These are phyloP conservation scores for Uloborus diversus DNA, from an alignment of 1,140 invertebrate species.

Conservation along the genomic window DNA sequence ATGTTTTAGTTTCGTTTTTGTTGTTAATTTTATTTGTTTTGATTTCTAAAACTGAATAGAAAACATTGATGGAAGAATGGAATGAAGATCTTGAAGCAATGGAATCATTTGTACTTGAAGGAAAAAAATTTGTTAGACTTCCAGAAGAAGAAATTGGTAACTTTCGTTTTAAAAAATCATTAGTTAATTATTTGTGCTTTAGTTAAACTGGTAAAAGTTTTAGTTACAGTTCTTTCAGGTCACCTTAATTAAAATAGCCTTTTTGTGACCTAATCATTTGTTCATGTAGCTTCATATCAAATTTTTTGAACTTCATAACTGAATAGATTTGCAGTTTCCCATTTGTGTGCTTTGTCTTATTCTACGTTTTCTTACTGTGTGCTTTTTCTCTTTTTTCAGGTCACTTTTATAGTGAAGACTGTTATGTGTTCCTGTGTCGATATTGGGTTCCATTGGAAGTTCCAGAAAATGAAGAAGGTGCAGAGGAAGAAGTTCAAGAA, in stretches of 20 bases:
- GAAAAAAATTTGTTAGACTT: constrained; percentile 94
- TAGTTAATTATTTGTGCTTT: not conserved
- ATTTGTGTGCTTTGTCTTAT: no score
- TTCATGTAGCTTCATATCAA: no score
- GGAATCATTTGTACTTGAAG: constrained; percentile 98
- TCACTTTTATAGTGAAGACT: constrained; percentile 92
- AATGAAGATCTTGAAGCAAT: constrained; percentile 96
- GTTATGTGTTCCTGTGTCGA: constrained; percentile 97
- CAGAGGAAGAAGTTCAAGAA: constrained; percentile 73
- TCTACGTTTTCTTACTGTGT: no score
- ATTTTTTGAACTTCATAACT: no score
- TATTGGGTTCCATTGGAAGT: constrained; percentile 84
- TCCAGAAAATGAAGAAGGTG: constrained; percentile 65
- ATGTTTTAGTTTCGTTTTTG: no score
- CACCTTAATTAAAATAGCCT: no score
- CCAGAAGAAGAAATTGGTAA: constrained; percentile 94
- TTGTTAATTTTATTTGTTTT: not conserved
- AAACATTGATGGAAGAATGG: constrained; percentile 89
- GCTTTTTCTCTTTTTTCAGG: no score
- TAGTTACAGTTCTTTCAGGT: not conserved
- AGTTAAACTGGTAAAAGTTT: not conserved
- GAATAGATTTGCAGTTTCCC: no score
- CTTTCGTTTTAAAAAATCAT: not conserved
- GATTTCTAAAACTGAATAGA: constrained; percentile 65
- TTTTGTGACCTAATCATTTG: no score